Evolutionary conservation across 2,797 vertebrate genomes (phyloP), one percentile per base, ranked within the genome.

Genomic region (Dryobates pubescens): DNA sequence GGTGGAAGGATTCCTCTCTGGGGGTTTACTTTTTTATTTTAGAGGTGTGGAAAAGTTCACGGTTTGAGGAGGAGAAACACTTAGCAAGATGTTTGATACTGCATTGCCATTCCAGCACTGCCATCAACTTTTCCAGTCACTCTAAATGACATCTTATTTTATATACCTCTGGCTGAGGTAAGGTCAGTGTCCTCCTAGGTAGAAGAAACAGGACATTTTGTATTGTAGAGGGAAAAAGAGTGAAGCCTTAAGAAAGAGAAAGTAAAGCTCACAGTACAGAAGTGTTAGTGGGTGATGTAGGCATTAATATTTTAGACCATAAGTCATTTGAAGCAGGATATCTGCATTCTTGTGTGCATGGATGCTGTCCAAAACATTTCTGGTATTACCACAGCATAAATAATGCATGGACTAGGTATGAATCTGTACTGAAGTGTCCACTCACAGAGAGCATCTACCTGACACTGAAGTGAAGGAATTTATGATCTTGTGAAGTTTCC

Each of bases 231-330:
- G 13, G 58, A 38, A 62, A 84, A 90, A 73, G 20, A 77, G 26
- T 13, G 24, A 77, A 70, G 30, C 15, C 17, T 61, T 38, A 59
- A 49, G 47, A 58, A 10, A n/a, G 36, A 91, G 61, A 88, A 91
- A 69, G 68, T 63, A 23, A 57, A 64, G 5, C 45, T 79, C 2
- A 3, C 32, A 51, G 18, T 59, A 56, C 73, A 64, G 47, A 85
- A 91, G 16, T 34, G 72, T 30, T 81, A 58, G 41, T 68, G 76
- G 74, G 64, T 69, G 43, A 77, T 63, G 65, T 62, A 67, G 47
- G 36, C 78, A 89, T 95, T 38, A 84, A 86, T 90, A 68, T 93
- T 89, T 90, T 29, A 92, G 73, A 19, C 29, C 43, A 32, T 79
- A 82, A 72, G 59, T 58, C 1, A 65, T 47, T 78, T 56, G 64